Evolutionary conservation across 2,888 invertebrate species (phyloP), one percentile per base, ranked within the genome.

Genomic region (Villa cingulata): DNA sequence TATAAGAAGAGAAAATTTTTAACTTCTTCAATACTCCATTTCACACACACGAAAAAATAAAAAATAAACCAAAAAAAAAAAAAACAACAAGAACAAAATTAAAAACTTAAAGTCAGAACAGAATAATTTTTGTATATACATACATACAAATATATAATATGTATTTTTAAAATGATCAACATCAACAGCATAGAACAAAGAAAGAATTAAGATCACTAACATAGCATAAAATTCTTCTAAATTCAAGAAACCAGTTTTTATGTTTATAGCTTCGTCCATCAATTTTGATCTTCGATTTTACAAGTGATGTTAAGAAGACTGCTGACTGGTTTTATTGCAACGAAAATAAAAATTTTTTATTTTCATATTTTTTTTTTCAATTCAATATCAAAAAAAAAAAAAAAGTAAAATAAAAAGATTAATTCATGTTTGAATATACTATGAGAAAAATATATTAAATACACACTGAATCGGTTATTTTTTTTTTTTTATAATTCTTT

Each of bases 231-330:
- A 32, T 12, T 12, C 12, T 32, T 32, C 29, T 32, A 12, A 32
- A 32, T 12, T 32, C 12, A 12, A 32, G 3, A 32, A 32, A 32
- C 29, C 29, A 12, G 29, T 32, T 32, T 12, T 32, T 32, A n/a
- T 32, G 3, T 32, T 3, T 4, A 12, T 32, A 12, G 1, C 29
- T 32, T 9, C 29, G 29, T 18, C 17, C 29, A 32, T 45, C 39
- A 39, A 39, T 39, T 45, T 10, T 19, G 39, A 45, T 45, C 39
- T 45, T 45, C 45, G 45, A 45, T 45, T 45, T 45, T 37, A 45
- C 45, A 45, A 37, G 39, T 45, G 45, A 45, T 38, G 45, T 45
- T 27, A 27, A n/a, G 16, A 37, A 37, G 20, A 29, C 43, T n/a
- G 10, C 20, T 37, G 29, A 32, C 29, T 32, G 29, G 29, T 32